These are phyloP conservation scores for Addax nasomaculatus DNA, from an alignment of 2,113 vertebrate genomes.

Conservation along the genomic window DNA sequence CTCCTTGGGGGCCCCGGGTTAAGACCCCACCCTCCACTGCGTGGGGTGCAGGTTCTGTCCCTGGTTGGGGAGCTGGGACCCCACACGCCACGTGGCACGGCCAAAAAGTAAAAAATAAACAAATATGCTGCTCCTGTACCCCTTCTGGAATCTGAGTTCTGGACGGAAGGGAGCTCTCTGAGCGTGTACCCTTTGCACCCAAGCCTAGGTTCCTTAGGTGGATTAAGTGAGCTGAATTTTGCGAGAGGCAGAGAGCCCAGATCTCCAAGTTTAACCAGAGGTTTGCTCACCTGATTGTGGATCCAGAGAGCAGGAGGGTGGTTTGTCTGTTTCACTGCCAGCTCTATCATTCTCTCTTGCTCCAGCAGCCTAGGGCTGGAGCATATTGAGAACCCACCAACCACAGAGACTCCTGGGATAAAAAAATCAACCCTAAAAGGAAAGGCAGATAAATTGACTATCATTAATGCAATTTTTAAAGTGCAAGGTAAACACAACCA, in stretches of 20 bases:
- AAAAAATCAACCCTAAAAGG: constrained; percentile 93
- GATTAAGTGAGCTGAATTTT: not conserved
- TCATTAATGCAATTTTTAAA: not conserved
- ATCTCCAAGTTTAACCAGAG: not conserved
- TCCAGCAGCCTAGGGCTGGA: constrained; percentile 90
- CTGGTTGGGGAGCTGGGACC: not conserved
- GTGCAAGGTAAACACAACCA: not conserved
- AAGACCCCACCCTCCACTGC: not conserved
- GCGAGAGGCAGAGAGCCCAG: not conserved
- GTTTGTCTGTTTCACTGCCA: constrained; percentile 90
- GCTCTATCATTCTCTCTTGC: constrained; percentile 88
- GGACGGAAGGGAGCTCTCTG: not conserved
- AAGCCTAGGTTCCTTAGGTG: not conserved
- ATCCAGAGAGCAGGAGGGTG: constrained; percentile 95
- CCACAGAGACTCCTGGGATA: constrained; percentile 90
- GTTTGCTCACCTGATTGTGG: constrained; percentile 86
- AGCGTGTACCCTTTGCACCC: not conserved
- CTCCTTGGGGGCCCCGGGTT: not conserved
- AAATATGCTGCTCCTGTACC: not conserved
- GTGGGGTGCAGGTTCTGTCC: not conserved
- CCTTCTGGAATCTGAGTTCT: not conserved
- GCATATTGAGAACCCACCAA: constrained; percentile 97
- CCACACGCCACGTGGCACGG: fast-evolving
- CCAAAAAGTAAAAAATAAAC: not conserved
- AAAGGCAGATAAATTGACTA: constrained; percentile 41